Percentiles rank a stretch among this genome's conserved stretches.
These are phyloP conservation scores for Cylas formicarius DNA, from an alignment of 1,140 invertebrate genomes.

Conservation along the genomic window DNA sequence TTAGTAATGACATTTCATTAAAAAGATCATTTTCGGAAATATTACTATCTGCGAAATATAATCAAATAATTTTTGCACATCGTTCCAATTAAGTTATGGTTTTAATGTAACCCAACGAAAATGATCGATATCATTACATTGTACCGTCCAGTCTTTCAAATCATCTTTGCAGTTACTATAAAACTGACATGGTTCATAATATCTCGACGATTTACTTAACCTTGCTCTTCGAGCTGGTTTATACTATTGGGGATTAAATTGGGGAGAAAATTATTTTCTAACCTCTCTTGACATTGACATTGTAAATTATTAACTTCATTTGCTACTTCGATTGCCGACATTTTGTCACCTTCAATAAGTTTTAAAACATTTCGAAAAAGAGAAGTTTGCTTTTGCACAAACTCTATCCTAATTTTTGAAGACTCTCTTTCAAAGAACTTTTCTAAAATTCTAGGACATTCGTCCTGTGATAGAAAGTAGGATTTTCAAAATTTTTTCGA, in stretches of 20 bases:
- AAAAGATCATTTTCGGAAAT: conserved; percentile 22
- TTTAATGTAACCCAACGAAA: too few relatives aligned
- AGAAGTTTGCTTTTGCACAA: too few relatives aligned
- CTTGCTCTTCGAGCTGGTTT: conserved; percentile 11
- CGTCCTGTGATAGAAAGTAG: too few relatives aligned
- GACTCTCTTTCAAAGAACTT: too few relatives aligned
- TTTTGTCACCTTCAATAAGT: conserved; percentile 18
- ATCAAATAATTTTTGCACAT: conserved; percentile 21
- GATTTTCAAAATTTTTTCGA: too few relatives aligned
- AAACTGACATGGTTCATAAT: conserved; percentile 16
- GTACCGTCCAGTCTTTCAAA: conserved; percentile 15
- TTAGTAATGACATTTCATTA: conserved; percentile 15
- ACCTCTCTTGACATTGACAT: too few relatives aligned
- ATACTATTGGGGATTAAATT: conserved; percentile 11
- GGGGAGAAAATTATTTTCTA: conserved; percentile 14
- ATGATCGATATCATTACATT: conserved; percentile 17
- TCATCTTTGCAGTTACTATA: conserved; percentile 15
- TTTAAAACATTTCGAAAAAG: too few relatives aligned
- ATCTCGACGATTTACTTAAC: conserved; percentile 14
- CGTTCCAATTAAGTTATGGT: too few relatives aligned
- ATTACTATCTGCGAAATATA: conserved; percentile 15
- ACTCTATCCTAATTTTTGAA: too few relatives aligned
- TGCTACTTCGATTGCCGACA: conserved; percentile 9
- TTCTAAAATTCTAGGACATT: too few relatives aligned
- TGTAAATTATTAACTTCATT: too few relatives aligned